phyloP scores from a whole-genome alignment of 2,113 vertebrate genomes.

The Etia nguti region DNA sequence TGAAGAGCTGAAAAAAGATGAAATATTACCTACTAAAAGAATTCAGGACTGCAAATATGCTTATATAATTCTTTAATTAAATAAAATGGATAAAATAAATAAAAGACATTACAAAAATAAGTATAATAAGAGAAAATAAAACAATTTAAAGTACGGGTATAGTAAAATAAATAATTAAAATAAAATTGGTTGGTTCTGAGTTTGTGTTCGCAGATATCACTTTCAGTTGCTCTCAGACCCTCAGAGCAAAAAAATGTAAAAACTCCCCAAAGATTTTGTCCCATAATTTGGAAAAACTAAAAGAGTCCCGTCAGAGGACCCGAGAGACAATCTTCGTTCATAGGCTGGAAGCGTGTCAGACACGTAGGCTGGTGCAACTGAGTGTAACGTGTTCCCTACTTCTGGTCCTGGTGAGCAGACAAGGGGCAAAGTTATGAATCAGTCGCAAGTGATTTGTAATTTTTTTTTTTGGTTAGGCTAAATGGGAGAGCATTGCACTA shows the following conservation, averaged over 20 bases:
- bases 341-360: neutral
- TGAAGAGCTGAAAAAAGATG: neutral
- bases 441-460: neutral
- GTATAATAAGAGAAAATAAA: neutral
- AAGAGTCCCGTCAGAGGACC: neutral
- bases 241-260: neutral
- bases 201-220: neutral
- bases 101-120: neutral
- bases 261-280: neutral
- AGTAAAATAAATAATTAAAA: neutral
- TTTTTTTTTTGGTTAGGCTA: neutral
- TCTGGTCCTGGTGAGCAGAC: neutral
- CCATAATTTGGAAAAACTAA: neutral
- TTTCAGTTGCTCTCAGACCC: neutral
- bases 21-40: neutral
- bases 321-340: neutral
- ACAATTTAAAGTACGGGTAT: neutral
- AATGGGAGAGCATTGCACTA: neutral
- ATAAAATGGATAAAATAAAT: neutral
- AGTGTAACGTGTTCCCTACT: neutral
- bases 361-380: neutral
- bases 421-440: neutral
- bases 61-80: neutral
- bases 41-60: neutral
- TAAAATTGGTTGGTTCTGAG: neutral